phyloP scores from a whole-genome alignment of 2,797 vertebrate genomes.

The Cynopterus sphinx region DNA sequence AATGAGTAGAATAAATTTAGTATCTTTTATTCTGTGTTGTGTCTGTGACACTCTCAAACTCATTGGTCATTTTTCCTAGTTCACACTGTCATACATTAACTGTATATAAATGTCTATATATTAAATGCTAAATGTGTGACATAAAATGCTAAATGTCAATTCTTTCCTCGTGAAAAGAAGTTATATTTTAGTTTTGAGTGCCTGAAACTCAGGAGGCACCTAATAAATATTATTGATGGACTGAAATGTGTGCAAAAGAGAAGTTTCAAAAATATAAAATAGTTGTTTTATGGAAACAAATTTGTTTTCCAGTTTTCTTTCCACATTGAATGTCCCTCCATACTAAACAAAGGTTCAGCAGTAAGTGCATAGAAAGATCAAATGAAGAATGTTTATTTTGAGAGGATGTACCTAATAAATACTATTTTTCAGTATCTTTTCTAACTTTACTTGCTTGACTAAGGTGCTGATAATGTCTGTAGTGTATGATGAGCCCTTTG shows the following conservation, averaged over 20 bases:
- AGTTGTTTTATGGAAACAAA: background rate
- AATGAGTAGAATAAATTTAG: background rate
- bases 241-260: background rate
- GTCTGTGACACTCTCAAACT: background rate
- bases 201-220: background rate
- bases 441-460: background rate
- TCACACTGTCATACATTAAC: background rate
- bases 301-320: background rate
- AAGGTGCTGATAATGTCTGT: background rate
- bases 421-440: background rate
- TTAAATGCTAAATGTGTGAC: background rate
- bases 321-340: background rate
- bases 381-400: background rate
- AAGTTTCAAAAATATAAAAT: background rate
- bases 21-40: background rate
- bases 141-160: background rate
- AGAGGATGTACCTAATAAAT: background rate
- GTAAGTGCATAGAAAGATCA: background rate
- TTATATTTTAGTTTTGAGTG: background rate
- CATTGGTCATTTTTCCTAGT: background rate
- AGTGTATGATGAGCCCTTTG: background rate
- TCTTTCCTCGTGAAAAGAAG: constrained; percentile 3
- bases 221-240: background rate
- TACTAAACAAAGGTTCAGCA: background rate
- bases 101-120: background rate